A percentile compares a stretch with the other conserved stretches of the same genome.
These are phyloP conservation scores for Chloropsis hardwickii DNA, from an alignment of 2,113 vertebrate species.

Conservation along the genomic window DNA sequence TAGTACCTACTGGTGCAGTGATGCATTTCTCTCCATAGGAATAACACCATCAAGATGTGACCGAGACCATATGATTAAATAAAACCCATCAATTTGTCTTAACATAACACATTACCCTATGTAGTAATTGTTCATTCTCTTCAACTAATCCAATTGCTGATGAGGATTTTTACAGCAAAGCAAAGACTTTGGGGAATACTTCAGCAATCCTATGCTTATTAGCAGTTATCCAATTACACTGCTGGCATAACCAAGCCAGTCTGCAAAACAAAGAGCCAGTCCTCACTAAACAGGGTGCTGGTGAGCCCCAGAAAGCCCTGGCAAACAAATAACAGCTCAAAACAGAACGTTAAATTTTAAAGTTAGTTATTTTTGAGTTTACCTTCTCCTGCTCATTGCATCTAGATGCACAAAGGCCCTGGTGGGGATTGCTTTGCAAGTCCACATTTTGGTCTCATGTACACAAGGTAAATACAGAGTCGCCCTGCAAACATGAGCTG, in stretches of 20 bases:
- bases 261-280: background rate
- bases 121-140: constrained; percentile 7
- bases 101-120: background rate
- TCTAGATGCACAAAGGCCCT: background rate
- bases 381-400: background rate
- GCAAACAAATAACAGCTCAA: background rate
- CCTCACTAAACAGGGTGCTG: background rate
- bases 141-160: constrained; percentile 22
- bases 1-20: background rate
- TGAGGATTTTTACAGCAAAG: constrained; percentile 14
- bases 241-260: background rate
- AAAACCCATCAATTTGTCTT: background rate
- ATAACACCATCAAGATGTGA: background rate
- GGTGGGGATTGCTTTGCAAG: background rate
- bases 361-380: background rate
- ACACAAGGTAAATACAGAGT: background rate
- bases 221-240: background rate
- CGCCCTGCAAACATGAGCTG: background rate
- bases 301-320: background rate
- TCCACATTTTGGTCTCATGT: accelerated
- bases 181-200: constrained; percentile 23
- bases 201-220: background rate
- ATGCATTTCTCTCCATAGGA: background rate
- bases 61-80: background rate
- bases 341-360: background rate